phyloP scores from a whole-genome alignment of 2,888 invertebrate genomes.

The Drosophila cyrtoloma region DNA sequence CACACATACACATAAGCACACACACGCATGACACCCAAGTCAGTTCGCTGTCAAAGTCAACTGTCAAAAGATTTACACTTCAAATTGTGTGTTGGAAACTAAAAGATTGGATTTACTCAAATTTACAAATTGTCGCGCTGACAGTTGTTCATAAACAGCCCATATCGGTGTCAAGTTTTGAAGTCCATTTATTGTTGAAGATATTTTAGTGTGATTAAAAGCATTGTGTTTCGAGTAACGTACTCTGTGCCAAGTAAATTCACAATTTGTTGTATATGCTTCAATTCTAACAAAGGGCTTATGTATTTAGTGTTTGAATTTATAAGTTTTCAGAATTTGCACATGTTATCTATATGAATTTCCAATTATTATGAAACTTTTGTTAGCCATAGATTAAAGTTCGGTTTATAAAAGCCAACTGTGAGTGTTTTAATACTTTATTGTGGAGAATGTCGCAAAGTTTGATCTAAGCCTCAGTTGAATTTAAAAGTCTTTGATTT shows the following conservation, averaged over 20 bases:
- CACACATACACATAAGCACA: not conserved
- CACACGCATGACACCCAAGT: not conserved
- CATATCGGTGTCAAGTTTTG: not conserved
- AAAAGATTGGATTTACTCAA: constrained; percentile 15
- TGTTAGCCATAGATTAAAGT: not conserved
- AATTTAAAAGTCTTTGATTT: not conserved
- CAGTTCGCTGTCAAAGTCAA: constrained; percentile 30
- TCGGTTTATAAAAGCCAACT: not conserved
- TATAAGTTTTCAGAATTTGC: not conserved
- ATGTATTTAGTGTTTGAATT: not conserved
- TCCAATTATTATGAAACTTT: not conserved
- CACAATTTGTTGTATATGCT: not conserved
- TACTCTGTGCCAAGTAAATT: not conserved
- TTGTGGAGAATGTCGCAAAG: not conserved
- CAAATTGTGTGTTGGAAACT: constrained; percentile 17
- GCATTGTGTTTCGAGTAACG: not conserved
- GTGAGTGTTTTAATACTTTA: not conserved
- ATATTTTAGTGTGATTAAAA: not conserved
- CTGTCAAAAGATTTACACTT: constrained; percentile 20
- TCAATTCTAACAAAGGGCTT: not conserved
- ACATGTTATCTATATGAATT: not conserved
- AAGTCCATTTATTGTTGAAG: not conserved
- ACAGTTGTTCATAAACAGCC: not conserved
- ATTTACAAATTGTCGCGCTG: constrained; percentile 13
- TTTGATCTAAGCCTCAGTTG: not conserved